These are phyloP conservation scores for Diploscapter pachys DNA, from an alignment of 1,140 invertebrate genomes.

Conservation along the genomic window DNA sequence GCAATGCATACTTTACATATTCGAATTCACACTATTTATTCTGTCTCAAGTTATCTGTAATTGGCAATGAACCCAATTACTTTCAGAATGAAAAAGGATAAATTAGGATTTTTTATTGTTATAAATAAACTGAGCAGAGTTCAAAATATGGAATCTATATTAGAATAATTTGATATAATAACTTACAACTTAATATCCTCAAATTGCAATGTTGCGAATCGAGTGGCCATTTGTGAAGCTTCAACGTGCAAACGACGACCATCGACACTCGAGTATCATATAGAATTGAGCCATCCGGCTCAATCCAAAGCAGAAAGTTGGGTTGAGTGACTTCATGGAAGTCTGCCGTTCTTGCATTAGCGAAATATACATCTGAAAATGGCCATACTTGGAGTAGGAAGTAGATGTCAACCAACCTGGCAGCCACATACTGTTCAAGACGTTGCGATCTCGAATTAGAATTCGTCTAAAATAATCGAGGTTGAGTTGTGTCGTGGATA, in stretches of 20 bases:
- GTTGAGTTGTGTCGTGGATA: slow-evolving; percentile 30
- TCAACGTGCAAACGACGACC: slow-evolving; percentile 68
- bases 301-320: slow-evolving; percentile 57
- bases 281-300: slow-evolving; percentile 57
- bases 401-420: slow-evolving; percentile 16
- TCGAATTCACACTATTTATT: neutral
- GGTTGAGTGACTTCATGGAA: slow-evolving; percentile 59
- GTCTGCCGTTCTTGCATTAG: slow-evolving; percentile 55
- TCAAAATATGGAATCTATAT: too few species aligned
- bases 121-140: too few species aligned
- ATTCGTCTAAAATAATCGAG: slow-evolving; percentile 60
- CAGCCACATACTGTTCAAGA: slow-evolving; percentile 63
- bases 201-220: slow-evolving; percentile 67
- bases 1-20: neutral
- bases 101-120: too few species aligned
- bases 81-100: too few species aligned
- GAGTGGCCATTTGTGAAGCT: slow-evolving; percentile 66
- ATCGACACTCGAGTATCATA: slow-evolving; percentile 62
- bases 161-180: neutral
- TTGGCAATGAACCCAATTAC: too few species aligned
- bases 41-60: neutral
- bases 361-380: slow-evolving; percentile 54
- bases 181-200: slow-evolving; percentile 67
- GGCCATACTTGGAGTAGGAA: too few species aligned
- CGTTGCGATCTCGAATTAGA: slow-evolving; percentile 65